A percentile compares a stretch with the other conserved stretches of the same genome.
Conservation (phyloP, 2,113 vertebrate genomes). For the Tyrannus savana region DNA sequence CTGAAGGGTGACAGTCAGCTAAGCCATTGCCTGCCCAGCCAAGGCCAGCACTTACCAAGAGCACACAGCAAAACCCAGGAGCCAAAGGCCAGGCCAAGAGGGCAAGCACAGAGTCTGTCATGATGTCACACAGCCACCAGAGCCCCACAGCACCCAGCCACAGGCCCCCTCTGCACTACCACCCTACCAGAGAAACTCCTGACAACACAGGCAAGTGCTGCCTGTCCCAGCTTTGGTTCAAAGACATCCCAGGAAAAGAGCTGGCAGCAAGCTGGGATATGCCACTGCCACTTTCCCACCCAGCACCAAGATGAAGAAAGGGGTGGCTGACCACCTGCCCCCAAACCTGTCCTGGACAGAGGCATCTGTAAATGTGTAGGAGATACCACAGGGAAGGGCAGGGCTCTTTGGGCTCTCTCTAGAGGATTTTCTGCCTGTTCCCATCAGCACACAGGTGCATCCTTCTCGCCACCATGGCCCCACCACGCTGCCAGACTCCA, state of each 20-base stretch:
- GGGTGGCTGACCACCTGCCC: background rate
- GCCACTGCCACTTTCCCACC: background rate
- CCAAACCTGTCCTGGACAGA: background rate
- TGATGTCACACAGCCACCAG: background rate
- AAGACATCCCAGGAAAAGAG: background rate
- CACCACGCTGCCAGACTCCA: background rate
- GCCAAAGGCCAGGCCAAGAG: background rate
- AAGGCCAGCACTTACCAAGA: background rate
- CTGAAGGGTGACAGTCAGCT: background rate
- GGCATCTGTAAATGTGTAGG: background rate
- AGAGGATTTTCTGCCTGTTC: background rate
- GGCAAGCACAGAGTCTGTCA: accelerated
- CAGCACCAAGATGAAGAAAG: background rate
- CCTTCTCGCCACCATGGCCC: background rate
- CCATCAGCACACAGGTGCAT: background rate
- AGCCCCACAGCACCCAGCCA: background rate
- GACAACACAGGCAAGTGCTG: background rate
- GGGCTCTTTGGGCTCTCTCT: background rate
- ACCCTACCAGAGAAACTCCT: background rate
- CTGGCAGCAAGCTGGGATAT: background rate
- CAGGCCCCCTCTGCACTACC: background rate
- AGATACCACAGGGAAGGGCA: background rate
- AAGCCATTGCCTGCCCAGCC: background rate
- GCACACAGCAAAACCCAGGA: background rate
- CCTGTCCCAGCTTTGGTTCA: background rate